Conservation (phyloP, 2,113 vertebrate species). For the Capra hircus region DNA sequence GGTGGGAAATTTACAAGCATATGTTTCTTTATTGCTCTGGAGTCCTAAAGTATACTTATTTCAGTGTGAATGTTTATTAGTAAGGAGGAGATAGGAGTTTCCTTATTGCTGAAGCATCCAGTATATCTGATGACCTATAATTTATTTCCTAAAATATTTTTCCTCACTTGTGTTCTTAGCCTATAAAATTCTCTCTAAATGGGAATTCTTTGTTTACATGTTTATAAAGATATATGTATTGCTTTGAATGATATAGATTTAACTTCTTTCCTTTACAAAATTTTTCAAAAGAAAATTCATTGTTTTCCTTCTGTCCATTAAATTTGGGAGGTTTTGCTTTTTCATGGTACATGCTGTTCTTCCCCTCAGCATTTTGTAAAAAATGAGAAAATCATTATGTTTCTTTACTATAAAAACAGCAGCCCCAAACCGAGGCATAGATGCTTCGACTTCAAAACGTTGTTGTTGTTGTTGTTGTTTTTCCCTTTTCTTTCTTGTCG, state of each 20-base stretch:
- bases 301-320: not conserved
- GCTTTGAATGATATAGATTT: not conserved
- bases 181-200: not conserved
- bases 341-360: not conserved
- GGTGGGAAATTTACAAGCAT: not conserved
- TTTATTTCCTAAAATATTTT: not conserved
- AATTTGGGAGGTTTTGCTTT: not conserved
- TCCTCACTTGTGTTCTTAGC: not conserved
- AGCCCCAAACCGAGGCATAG: not conserved
- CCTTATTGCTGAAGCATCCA: not conserved
- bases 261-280: not conserved
- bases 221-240: not conserved
- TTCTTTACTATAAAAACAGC: not conserved
- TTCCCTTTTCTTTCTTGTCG: not conserved
- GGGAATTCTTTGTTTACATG: not conserved
- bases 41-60: not conserved
- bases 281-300: not conserved
- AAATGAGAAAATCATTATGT: not conserved
- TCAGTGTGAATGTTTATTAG: not conserved
- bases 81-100: not conserved
- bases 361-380: not conserved
- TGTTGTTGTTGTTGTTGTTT: not conserved
- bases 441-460: not conserved
- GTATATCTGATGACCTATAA: not conserved
- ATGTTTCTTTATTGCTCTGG: not conserved